Evolutionary conservation across 2,888 invertebrate genomes (phyloP).

Genomic region (Drosophila demipolita): DNA sequence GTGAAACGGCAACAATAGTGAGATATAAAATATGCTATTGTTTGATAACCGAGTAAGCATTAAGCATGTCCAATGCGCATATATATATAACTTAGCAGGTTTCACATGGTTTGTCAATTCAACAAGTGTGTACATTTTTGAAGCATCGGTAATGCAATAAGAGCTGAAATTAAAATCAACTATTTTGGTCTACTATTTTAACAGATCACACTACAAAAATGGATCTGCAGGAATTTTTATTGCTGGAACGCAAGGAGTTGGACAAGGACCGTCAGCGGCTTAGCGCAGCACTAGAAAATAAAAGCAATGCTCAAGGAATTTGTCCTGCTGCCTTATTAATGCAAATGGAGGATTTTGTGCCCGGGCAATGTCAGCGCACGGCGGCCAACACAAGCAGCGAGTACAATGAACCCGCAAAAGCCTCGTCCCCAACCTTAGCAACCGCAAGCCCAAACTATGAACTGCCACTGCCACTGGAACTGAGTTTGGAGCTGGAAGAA

Average conservation of each 20-base stretch:
- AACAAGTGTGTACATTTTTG: background rate
- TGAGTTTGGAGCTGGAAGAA: constrained; percentile 8
- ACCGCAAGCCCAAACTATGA: constrained; percentile 57
- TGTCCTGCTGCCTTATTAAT: constrained; percentile 68
- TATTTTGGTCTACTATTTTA: background rate
- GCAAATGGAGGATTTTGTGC: constrained; percentile 41
- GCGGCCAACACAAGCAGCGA: constrained; percentile 30
- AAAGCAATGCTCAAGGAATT: constrained; percentile 9
- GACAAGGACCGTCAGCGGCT: constrained; percentile 67
- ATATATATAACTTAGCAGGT: background rate
- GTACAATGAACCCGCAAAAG: constrained; percentile 61
- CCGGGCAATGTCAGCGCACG: constrained; percentile 63
- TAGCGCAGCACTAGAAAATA: constrained; percentile 14
- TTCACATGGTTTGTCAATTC: background rate
- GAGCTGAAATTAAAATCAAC: background rate
- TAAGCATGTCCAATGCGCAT: background rate
- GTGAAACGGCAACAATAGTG: background rate
- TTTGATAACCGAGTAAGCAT: background rate
- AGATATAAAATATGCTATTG: background rate
- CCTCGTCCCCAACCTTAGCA: constrained; percentile 63
- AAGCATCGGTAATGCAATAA: background rate
- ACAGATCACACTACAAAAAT: constrained; percentile 42
- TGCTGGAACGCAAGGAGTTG: constrained; percentile 63
- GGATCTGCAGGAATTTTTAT: constrained; percentile 75
- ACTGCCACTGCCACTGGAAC: constrained; percentile 45